Evolutionary conservation across 2,797 vertebrate genomes (phyloP), one percentile per base, ranked within the genome.

Genomic region (Cyclura pinguis): DNA sequence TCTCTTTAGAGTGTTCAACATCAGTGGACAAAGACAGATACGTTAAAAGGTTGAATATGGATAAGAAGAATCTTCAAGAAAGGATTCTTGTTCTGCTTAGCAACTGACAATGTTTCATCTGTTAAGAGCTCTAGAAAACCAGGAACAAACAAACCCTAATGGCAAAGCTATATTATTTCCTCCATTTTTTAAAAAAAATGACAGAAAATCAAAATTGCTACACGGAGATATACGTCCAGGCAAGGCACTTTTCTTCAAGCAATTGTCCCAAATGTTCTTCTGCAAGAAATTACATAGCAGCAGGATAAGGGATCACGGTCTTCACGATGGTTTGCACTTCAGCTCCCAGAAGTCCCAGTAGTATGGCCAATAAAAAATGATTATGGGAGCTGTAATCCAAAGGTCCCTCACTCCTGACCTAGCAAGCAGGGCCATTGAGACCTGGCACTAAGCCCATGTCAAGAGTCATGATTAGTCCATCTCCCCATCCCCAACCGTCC

Each of bases 81-180:
- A 83, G 80, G 12, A 18, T 76, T 50, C 50, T 92, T 72, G 52
- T 1, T 12, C 85, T 0, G 0, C 80, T 92, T 29, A 86, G 80
- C 24, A 82, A 78, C 85, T 84, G 80, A 81, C 32, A 77, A 47
- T 69, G 29, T 50, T 42, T 27, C 42, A 64, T 77, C 64, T 62
- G 13, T 38, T 74, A 50, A 82, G 29, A 57, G 8, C 22, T n/a
- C 38, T 80, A 35, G 6, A 57, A n/a, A 87, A 57, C 42, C 12
- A 62, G 24, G 13, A 86, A 59, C 62, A 78, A 93, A 64, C 90
- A 90, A 93, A 9, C 86, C 83, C 86, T 83, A 85, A 69, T 87
- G 82, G 32, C 87, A 89, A 91, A n/a, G 47, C 59, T 29, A 50
- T 3, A 84, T 0, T 2, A 20, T 20, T 88, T 82, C 3, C 16